These are phyloP conservation scores for Mugil cephalus DNA, from an alignment of 2,113 vertebrate species.

Conservation along the genomic window DNA sequence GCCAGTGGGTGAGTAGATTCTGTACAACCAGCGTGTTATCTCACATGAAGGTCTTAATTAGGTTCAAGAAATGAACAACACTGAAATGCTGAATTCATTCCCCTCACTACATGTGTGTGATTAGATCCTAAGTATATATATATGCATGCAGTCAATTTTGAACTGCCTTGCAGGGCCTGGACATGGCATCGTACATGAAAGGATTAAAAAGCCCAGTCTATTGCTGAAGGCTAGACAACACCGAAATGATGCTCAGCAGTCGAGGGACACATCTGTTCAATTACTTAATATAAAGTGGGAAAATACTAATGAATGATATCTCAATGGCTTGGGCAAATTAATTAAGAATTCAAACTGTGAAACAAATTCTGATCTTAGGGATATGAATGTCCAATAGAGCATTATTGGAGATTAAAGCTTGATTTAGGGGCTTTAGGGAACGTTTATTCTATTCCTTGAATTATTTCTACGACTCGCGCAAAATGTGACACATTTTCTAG, in stretches of 20 bases:
- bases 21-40: slow-evolving; percentile 48
- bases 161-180: slow-evolving; percentile 27
- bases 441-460: slow-evolving; percentile 18
- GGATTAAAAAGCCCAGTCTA: slow-evolving; percentile 66
- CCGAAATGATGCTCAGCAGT: slow-evolving; percentile 47
- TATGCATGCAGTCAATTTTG: background rate
- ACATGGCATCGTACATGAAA: slow-evolving; percentile 68
- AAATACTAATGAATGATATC: slow-evolving; percentile 33
- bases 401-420: background rate
- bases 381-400: background rate
- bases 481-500: background rate
- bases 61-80: slow-evolving; percentile 19
- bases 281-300: slow-evolving; percentile 51
- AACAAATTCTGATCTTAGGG: slow-evolving; percentile 34
- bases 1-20: slow-evolving; percentile 38
- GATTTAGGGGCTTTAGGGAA: background rate
- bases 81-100: slow-evolving; percentile 16
- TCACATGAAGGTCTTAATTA: slow-evolving; percentile 52
- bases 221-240: slow-evolving; percentile 54
- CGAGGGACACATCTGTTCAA: slow-evolving; percentile 55
- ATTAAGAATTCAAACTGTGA: slow-evolving; percentile 52
- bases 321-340: slow-evolving; percentile 41
- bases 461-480: background rate
- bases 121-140: slow-evolving; percentile 26
- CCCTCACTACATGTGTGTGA: slow-evolving; percentile 1